phyloP scores from a whole-genome alignment of 2,888 invertebrate genomes.

The Rambutsinella grinnellia region DNA sequence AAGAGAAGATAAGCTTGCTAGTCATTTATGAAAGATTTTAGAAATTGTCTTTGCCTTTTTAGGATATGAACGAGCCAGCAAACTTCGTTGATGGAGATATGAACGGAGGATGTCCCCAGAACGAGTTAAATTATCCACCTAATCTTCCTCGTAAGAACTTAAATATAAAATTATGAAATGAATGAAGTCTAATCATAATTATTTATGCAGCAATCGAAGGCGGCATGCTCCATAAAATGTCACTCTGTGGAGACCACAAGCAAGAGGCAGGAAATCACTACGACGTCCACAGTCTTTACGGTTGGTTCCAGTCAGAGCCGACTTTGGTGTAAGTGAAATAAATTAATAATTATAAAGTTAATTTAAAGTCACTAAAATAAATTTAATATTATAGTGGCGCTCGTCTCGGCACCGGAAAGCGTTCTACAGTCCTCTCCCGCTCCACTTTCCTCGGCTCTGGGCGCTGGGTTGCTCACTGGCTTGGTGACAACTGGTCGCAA shows the following conservation, averaged over 20 bases:
- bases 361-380: neutral
- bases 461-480: constrained; percentile 84
- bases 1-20: neutral
- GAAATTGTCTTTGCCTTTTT: constrained; percentile 21
- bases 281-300: constrained; percentile 84
- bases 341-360: neutral
- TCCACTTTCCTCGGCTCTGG: constrained; percentile 84
- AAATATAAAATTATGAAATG: neutral
- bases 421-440: constrained; percentile 84
- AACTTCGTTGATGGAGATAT: constrained; percentile 79
- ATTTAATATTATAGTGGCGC: constrained; percentile 25
- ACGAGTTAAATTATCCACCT: constrained; percentile 75
- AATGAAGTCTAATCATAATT: neutral
- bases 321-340: constrained; percentile 53
- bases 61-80: constrained; percentile 92
- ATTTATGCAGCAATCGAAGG: constrained; percentile 75
- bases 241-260: constrained; percentile 50
- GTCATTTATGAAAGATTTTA: too few species aligned
- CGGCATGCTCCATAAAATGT: constrained; percentile 78
- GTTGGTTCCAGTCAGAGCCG: constrained; percentile 68
- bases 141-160: constrained; percentile 75
- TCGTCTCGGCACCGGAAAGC: constrained; percentile 69
- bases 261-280: constrained; percentile 77
- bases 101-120: constrained; percentile 73
- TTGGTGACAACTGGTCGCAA: constrained; percentile 76